These are phyloP conservation scores for Ctenodactylus gundi DNA, from an alignment of 2,113 vertebrate species.

Conservation along the genomic window DNA sequence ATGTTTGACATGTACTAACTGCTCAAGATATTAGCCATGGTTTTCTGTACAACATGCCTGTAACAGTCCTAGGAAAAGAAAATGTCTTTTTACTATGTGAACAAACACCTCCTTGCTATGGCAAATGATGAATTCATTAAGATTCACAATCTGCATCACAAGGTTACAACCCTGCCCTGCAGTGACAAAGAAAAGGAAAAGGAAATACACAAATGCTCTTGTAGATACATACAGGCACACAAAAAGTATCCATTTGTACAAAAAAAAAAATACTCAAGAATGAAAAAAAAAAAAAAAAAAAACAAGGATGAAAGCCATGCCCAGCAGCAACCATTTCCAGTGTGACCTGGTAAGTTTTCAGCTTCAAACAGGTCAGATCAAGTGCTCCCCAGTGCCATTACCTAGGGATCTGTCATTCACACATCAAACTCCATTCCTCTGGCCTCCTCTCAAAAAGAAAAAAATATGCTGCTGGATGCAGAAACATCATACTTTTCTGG, in stretches of 20 bases:
- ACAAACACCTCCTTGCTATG: not conserved
- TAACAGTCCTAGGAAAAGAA: not conserved
- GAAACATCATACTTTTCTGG: constrained; percentile 55
- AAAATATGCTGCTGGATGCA: constrained; percentile 62
- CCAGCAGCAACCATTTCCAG: constrained; percentile 84
- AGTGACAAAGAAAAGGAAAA: constrained; percentile 17
- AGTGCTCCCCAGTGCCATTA: constrained; percentile 82
- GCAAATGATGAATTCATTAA: constrained; percentile 35
- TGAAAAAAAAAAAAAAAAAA: constrained; percentile 62
- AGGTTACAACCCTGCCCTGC: constrained; percentile 22
- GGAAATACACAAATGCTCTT: not conserved
- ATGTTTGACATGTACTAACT: not conserved
- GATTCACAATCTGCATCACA: constrained; percentile 28
- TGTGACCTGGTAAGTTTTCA: constrained; percentile 84
- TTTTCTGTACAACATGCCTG: not conserved
- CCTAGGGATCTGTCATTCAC: constrained; percentile 81
- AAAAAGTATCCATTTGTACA: not conserved
- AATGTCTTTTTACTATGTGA: not conserved
- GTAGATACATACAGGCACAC: not conserved
- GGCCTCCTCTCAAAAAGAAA: constrained; percentile 70
- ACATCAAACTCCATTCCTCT: constrained; percentile 70
- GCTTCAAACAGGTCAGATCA: constrained; percentile 87
- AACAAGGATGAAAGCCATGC: constrained; percentile 88
- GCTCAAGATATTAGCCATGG: not conserved
- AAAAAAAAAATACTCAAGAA: not conserved